Percentiles rank a stretch among this genome's conserved stretches.
phyloP scores from a whole-genome alignment of 1,140 invertebrate species.

The Gonatopus flavifemur region DNA sequence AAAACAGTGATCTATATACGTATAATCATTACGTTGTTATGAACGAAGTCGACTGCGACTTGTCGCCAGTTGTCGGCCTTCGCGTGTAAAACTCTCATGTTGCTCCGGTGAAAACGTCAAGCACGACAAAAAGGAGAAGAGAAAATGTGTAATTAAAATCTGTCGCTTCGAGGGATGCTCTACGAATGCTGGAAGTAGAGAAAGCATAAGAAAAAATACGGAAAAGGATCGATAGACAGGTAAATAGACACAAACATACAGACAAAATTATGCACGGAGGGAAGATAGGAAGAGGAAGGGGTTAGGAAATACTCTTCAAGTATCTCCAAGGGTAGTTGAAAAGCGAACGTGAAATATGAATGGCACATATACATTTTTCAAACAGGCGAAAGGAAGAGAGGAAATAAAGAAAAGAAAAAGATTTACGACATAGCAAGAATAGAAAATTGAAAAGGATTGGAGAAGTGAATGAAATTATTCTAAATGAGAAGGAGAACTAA shows the following conservation, averaged over 20 bases:
- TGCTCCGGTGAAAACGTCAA: not conserved
- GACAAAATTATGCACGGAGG: not conserved
- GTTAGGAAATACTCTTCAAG: not conserved
- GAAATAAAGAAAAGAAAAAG: not conserved
- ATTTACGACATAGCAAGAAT: slow-evolving; percentile 3
- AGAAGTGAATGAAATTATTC: too few relatives aligned
- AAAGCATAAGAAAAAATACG: slow-evolving; percentile 9
- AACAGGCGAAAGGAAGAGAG: not conserved
- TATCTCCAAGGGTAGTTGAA: not conserved
- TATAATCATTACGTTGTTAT: too few relatives aligned
- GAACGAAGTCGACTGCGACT: too few relatives aligned
- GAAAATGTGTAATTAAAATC: slow-evolving; percentile 33
- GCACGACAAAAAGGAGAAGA: not conserved
- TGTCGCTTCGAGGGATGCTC: slow-evolving; percentile 18
- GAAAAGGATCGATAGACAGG: slow-evolving; percentile 12
- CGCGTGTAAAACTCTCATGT: too few relatives aligned
- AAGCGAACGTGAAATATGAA: not conserved
- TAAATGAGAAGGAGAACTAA: slow-evolving; percentile 9
- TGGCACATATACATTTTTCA: too few relatives aligned
- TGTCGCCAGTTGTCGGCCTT: too few relatives aligned
- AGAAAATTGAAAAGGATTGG: slow-evolving; percentile 1
- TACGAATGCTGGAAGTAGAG: not conserved
- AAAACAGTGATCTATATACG: too few relatives aligned
- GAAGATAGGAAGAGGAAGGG: not conserved
- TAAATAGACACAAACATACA: slow-evolving; percentile 1